Evolutionary conservation across 1,140 invertebrate species (phyloP), one percentile per base, ranked within the genome.

Genomic region (Neodiprion lecontei): DNA sequence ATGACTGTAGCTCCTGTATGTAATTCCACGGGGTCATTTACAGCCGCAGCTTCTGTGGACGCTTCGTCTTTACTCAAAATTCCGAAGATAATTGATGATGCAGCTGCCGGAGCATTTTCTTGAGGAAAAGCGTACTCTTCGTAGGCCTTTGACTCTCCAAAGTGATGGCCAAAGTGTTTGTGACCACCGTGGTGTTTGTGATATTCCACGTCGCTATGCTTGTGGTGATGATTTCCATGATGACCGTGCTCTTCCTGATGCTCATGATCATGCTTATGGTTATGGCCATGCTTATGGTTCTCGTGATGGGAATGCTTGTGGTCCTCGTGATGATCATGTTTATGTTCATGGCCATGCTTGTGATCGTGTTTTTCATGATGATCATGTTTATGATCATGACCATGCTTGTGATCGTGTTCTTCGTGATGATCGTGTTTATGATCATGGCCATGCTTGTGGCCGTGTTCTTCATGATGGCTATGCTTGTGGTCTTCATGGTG

Each of bases 391-490:
- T 86, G 85, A 5, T 85, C 79, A 23, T 87, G 85, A n/a, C 82
- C 79, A 71, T 86, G 84, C 7, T 83, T 83, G 61, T 86, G 84
- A 47, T 81, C 76, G 72, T 86, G 83, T 14, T 83, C 80, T 8
- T 85, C 76, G 0, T 79, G 78, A 73, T 86, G 84, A 0, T 78
- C 74, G 71, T 85, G 84, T 0, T 84, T 75, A 47, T 85, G 84
- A 1, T 84, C 80, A 47, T 84, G 78, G 12, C 81, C 75, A 1
- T 82, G 78, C 17, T 84, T 78, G 68, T 87, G 85, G 0, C 83
- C 84, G 70, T 87, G 84, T 1, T 83, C 83, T 17, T 87, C 85
- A 72, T 86, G 84, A 53, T 86, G 85, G 49, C 86, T 83, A 74
- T 87, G 86, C 28, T 61, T 61, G n/a, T 61, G 5, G 77, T 84